Base-by-base conservation (phyloP, 2,888 invertebrate genomes). In the Eustalomyia histrio region DNA sequence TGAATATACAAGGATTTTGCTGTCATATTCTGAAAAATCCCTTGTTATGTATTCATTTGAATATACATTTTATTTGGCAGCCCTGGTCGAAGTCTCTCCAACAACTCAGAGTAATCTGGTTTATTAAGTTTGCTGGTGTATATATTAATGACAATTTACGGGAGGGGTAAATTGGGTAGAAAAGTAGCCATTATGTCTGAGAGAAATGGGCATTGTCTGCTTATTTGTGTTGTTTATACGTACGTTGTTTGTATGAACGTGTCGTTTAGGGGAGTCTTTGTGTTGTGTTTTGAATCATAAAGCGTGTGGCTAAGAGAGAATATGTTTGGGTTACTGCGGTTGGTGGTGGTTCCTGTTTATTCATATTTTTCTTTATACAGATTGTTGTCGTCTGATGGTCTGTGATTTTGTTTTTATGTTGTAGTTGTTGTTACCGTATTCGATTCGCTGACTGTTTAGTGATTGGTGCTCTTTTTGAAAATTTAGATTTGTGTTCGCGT, bases 321-420 rank as follows among this genome's bases (percentile, higher is more conserved):
- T 68, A 53, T 58, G 60, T 53, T 29, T 50, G 53, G 52, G 72
- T 55, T 64, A 58, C 73, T 81, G 65, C 76, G 83, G 80, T 83
- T 82, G 83, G 83, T 60, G 80, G 81, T 64, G 50, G 52, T 63
- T 39, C 35, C 65, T 67, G 50, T 18, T 64, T 55, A 75, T 43
- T 29, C 33, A 55, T 52, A 58, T 67, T 65, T 16, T 14, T 76
- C 50, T 63, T 53, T 47, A 60, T 58, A 64, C 16, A 35, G 50
- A 68, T 74, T 74, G 74, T 21, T 79, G 83, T 79, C 83, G 83
- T 80, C 83, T 82, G 58, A 74, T 69, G 60, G 83, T 82, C 80
- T 84, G 80, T 75, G 76, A 83, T 83, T 83, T 83, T 74, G 55
- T 76, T 60, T n/a, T 3, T 47, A n/a, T 6, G 14, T 47, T 67